Percentiles rank a stretch among this genome's conserved stretches.
Evolutionary conservation across 2,113 vertebrate genomes (phyloP).

Genomic region (Austrofundulus limnaeus): DNA sequence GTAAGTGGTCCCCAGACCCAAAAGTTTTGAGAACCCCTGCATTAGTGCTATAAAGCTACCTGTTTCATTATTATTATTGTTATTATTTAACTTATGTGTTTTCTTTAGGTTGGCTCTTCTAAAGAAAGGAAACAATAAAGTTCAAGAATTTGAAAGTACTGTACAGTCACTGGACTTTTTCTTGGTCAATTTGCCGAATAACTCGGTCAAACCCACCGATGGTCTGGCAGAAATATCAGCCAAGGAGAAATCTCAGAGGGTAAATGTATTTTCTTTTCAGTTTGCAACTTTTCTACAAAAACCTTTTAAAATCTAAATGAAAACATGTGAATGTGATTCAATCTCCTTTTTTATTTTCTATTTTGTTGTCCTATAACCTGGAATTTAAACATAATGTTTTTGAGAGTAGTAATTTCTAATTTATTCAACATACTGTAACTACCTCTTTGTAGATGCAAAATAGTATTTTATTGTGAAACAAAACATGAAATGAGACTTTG

Average conservation of each 20-base stretch:
- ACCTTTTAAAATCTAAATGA: not conserved
- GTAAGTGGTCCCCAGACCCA: no score
- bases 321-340: not conserved
- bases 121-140: constrained; percentile 79
- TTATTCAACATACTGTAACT: no score
- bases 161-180: constrained; percentile 87
- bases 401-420: no score
- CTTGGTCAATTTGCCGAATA: constrained; percentile 85
- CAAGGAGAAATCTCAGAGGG: constrained; percentile 89
- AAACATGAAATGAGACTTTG: no score
- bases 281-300: not conserved
- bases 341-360: no score
- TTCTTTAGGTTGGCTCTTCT: constrained; percentile 80
- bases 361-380: no score
- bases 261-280: constrained; percentile 45
- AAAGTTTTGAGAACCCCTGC: no score
- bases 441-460: no score
- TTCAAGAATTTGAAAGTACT: constrained; percentile 86
- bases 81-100: not conserved
- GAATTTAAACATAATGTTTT: no score
- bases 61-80: no score
- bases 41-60: no score
- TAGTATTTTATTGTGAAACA: no score
- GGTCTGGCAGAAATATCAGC: constrained; percentile 79
- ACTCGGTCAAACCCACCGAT: constrained; percentile 78